Conservation (phyloP, 2,888 invertebrate species). For the Ectemnius lituratus region DNA sequence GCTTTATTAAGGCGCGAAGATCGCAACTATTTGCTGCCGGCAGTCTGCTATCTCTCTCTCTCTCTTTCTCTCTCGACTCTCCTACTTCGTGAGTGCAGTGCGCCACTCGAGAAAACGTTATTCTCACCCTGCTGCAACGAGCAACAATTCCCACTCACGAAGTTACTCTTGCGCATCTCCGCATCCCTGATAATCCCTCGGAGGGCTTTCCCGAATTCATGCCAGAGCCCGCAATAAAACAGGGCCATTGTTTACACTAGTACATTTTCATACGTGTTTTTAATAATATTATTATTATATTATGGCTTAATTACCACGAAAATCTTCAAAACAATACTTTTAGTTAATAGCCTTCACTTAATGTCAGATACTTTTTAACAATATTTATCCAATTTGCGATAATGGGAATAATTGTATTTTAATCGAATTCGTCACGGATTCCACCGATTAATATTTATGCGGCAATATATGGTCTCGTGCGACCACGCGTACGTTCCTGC, state of each 20-base stretch:
- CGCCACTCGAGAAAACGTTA: constrained; percentile 17
- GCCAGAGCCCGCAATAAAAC: no score
- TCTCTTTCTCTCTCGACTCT: not conserved
- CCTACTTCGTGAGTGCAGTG: not conserved
- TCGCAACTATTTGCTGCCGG: constrained; percentile 35
- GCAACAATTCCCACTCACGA: constrained; percentile 45
- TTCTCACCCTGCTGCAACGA: constrained; percentile 35
- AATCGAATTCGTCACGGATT: not conserved
- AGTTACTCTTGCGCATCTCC: constrained; percentile 28
- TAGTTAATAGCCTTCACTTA: no score
- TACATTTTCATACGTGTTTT: no score
- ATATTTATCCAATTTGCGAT: no score
- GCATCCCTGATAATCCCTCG: constrained; percentile 40
- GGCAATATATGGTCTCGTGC: not conserved
- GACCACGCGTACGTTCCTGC: not conserved
- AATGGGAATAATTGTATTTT: no score
- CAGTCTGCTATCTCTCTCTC: constrained; percentile 28
- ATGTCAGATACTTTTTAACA: no score
- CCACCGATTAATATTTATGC: constrained; percentile 1
- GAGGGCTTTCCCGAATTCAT: constrained; percentile 12
- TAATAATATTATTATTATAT: no score
- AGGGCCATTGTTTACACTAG: no score
- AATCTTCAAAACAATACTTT: no score
- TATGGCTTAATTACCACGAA: no score
- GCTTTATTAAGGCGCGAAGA: constrained; percentile 45